These are phyloP conservation scores for Andrena bicolor DNA, from an alignment of 2,888 invertebrate species.

Conservation along the genomic window DNA sequence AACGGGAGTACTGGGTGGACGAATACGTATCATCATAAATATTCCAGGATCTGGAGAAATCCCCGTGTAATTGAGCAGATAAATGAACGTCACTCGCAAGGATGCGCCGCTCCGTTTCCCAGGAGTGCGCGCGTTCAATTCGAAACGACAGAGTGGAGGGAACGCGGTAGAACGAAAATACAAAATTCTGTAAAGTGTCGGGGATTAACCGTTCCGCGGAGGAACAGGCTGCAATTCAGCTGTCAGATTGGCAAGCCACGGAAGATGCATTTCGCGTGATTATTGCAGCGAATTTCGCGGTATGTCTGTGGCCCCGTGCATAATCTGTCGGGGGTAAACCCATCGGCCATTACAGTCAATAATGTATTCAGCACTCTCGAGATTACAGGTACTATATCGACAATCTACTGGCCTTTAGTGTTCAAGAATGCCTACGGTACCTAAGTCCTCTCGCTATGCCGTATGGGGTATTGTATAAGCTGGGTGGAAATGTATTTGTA, in stretches of 20 bases:
- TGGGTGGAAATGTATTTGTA: neutral
- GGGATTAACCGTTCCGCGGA: neutral
- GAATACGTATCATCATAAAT: neutral
- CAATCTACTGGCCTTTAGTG: neutral
- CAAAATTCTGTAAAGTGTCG: constrained; percentile 1
- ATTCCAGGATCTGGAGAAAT: constrained; percentile 11
- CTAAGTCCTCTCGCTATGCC: constrained; percentile 1
- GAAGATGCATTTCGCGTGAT: neutral
- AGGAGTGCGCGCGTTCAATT: neutral
- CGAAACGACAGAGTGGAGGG: constrained; percentile 7
- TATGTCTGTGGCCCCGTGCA: neutral
- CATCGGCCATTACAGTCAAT: constrained; percentile 34
- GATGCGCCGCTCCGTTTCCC: neutral
- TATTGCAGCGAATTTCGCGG: constrained; percentile 21
- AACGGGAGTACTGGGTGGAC: neutral
- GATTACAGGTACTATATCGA: constrained; percentile 42
- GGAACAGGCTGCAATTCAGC: neutral
- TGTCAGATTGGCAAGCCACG: neutral
- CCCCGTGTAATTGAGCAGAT: constrained; percentile 27
- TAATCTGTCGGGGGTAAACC: constrained; percentile 16
- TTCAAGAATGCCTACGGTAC: constrained; percentile 10
- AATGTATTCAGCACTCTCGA: constrained; percentile 48
- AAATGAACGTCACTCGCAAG: constrained; percentile 28
- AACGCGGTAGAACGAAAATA: neutral
- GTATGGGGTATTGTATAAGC: neutral